Evolutionary conservation across 2,888 invertebrate genomes (phyloP).

Genomic region (Ceriagrion tenellum): DNA sequence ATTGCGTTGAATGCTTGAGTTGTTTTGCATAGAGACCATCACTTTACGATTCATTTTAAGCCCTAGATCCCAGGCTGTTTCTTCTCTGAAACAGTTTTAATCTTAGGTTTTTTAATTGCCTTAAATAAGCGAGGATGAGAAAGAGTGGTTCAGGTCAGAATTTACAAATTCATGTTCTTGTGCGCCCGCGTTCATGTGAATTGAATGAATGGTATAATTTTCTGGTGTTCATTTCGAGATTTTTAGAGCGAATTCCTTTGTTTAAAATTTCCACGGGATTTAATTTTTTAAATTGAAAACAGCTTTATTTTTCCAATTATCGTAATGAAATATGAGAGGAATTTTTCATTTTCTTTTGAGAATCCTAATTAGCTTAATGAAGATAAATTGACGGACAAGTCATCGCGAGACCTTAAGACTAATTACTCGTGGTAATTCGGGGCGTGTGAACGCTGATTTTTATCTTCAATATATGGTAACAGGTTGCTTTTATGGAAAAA

Average conservation of each 20-base stretch:
- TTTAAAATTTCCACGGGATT: not conserved
- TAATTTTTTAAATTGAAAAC: not conserved
- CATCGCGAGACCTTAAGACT: not conserved
- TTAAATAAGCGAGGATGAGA: not conserved
- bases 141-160: not conserved
- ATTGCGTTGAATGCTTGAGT: no score
- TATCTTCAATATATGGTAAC: not conserved
- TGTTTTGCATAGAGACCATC: no score
- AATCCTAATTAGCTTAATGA: not conserved
- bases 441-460: not conserved
- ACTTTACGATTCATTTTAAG: no score
- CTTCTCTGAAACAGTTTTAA: no score
- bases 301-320: not conserved
- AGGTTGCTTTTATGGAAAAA: no score
- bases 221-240: not conserved
- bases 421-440: not conserved
- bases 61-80: no score
- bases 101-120: not conserved
- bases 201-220: no score
- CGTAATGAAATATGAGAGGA: not conserved
- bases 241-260: not conserved
- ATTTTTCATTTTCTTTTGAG: not conserved
- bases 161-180: no score
- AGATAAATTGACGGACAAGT: not conserved
- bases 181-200: no score